Percentiles rank a stretch among this genome's conserved stretches.
Conservation (phyloP, 2,888 invertebrate species). For the Branchipolynoe longqiensis region DNA sequence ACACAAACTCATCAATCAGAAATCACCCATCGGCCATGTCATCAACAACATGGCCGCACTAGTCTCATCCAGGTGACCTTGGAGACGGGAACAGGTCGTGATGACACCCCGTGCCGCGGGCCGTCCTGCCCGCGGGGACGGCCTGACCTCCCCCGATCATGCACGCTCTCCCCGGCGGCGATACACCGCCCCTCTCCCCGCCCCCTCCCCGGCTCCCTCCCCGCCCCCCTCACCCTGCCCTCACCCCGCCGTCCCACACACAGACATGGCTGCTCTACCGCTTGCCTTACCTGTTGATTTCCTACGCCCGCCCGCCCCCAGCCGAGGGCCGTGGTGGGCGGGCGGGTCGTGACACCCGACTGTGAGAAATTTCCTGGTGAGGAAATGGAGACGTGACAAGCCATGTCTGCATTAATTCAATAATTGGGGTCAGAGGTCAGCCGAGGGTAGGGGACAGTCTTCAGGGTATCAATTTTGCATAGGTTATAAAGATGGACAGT, state of each 20-base stretch:
- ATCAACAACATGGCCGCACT: slow-evolving; percentile 36
- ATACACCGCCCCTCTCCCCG: neutral
- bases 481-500: slow-evolving; percentile 43
- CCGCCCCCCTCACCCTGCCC: neutral
- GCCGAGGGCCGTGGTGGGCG: neutral
- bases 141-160: slow-evolving; percentile 11
- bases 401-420: slow-evolving; percentile 50
- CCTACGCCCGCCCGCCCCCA: neutral
- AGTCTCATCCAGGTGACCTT: slow-evolving; percentile 19
- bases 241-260: neutral
- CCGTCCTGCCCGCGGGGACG: neutral
- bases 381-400: slow-evolving; percentile 48
- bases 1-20: neutral
- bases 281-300: neutral
- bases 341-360: slow-evolving; percentile 23
- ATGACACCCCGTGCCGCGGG: slow-evolving; percentile 20
- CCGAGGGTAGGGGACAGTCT: slow-evolving; percentile 17
- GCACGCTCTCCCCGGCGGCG: neutral
- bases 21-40: slow-evolving; percentile 13
- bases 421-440: slow-evolving; percentile 30
- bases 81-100: slow-evolving; percentile 13
- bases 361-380: slow-evolving; percentile 39
- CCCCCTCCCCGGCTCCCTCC: slow-evolving; percentile 8
- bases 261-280: neutral
- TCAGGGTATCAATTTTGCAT: slow-evolving; percentile 51